Evolutionary conservation across 2,113 vertebrate species (phyloP).

Genomic region (Martes martes): DNA sequence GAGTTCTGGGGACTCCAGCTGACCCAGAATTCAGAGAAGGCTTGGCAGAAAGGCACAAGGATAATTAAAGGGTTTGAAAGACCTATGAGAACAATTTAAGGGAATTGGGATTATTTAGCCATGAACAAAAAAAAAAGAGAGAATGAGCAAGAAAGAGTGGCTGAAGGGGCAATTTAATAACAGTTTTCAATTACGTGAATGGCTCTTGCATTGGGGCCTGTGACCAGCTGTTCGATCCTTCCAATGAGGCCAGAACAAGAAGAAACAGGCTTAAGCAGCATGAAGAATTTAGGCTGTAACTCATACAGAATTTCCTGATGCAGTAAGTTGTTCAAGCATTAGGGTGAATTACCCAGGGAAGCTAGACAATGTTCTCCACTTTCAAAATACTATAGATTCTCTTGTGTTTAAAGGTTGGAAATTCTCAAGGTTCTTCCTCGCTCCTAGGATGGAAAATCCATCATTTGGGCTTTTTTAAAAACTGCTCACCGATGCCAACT

Average conservation of each 20-base stretch:
- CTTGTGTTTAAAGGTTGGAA: constrained; percentile 38
- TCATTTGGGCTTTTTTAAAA: constrained; percentile 53
- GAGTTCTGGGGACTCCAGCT: constrained; percentile 17
- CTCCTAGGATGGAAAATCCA: constrained; percentile 13
- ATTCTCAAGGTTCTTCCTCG: constrained; percentile 52
- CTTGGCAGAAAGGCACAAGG: constrained; percentile 8
- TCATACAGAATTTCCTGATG: constrained; percentile 53
- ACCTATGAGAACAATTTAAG: constrained; percentile 50
- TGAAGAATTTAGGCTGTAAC: constrained; percentile 65
- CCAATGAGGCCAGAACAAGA: constrained; percentile 62
- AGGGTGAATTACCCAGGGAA: constrained; percentile 63
- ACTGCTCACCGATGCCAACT: background rate
- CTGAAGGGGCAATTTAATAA: constrained; percentile 56
- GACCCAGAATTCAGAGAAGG: constrained; percentile 25
- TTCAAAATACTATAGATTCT: constrained; percentile 60
- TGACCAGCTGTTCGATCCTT: constrained; percentile 64
- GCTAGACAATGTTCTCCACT: constrained; percentile 18
- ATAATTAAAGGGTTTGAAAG: constrained; percentile 63
- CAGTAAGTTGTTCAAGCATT: constrained; percentile 63
- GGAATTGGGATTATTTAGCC: constrained; percentile 49
- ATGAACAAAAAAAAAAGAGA: background rate
- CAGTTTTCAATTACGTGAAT: constrained; percentile 67
- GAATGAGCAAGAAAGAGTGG: constrained; percentile 22
- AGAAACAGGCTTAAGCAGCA: constrained; percentile 65
- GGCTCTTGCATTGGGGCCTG: constrained; percentile 40